A percentile compares a stretch with the other conserved stretches of the same genome.
phyloP scores from a whole-genome alignment of 1,140 invertebrate species.

The Nixonia krombeini region DNA sequence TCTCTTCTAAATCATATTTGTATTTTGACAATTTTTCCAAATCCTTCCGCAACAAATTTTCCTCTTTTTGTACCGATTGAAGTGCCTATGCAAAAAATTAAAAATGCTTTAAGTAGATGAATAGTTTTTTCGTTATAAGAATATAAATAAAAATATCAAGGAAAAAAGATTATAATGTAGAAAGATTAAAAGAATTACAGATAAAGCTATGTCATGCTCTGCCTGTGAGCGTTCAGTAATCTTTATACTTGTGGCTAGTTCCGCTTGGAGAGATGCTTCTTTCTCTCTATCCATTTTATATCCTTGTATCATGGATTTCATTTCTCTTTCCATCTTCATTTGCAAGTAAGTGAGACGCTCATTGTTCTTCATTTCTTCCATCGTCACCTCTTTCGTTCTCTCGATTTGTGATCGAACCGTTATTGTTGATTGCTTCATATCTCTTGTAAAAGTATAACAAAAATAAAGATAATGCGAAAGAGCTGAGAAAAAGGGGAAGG shows the following conservation, averaged over 20 bases:
- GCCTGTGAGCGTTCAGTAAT: slow-evolving; percentile 75
- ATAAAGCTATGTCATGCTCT: slow-evolving; percentile 68
- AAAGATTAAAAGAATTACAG: slow-evolving; percentile 34
- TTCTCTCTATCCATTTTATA: slow-evolving; percentile 51
- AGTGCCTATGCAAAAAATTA: slow-evolving; percentile 53
- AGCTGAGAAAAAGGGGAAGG: no score
- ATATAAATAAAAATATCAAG: slow-evolving; percentile 5
- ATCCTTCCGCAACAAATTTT: slow-evolving; percentile 67
- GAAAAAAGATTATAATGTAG: not conserved
- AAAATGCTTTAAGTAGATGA: no score
- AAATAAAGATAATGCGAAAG: not conserved
- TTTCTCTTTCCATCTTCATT: slow-evolving; percentile 73
- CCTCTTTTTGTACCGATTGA: slow-evolving; percentile 50
- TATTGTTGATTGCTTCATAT: slow-evolving; percentile 73
- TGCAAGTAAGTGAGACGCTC: slow-evolving; percentile 76
- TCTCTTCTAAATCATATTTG: slow-evolving; percentile 75
- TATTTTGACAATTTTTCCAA: slow-evolving; percentile 71
- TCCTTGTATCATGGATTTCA: slow-evolving; percentile 59
- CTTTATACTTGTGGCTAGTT: slow-evolving; percentile 72
- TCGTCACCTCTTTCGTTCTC: slow-evolving; percentile 70
- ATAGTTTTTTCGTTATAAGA: no score
- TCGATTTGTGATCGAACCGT: slow-evolving; percentile 73
- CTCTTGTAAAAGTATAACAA: slow-evolving; percentile 59
- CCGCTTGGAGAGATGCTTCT: slow-evolving; percentile 64
- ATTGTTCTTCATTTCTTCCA: slow-evolving; percentile 77